Evolutionary conservation across 2,113 vertebrate species (phyloP).

Genomic region (Anarhynchus alexandrinus): DNA sequence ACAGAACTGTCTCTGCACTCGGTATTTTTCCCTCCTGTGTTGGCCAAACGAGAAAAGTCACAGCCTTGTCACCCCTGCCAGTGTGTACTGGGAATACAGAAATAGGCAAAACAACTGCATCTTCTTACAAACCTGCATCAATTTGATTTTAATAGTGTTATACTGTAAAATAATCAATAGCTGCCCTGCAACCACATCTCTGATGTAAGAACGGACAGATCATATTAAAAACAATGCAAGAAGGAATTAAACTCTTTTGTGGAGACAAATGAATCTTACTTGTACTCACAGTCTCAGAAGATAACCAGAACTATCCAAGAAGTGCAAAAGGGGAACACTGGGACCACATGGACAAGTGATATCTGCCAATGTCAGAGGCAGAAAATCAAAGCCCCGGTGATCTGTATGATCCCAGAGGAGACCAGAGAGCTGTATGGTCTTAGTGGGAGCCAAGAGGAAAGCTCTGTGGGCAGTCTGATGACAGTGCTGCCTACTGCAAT

Average conservation of each 20-base stretch:
- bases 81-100: neutral
- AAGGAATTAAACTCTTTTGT: neutral
- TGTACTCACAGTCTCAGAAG: neutral
- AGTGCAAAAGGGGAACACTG: neutral
- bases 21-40: neutral
- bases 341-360: neutral
- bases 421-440: neutral
- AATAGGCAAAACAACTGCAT: neutral
- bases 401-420: neutral
- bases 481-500: accelerated
- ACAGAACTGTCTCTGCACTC: neutral
- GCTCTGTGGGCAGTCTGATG: neutral
- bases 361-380: neutral
- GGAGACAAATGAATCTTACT: neutral
- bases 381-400: neutral
- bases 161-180: neutral
- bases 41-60: neutral
- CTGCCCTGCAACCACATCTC: neutral
- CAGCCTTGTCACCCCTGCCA: neutral
- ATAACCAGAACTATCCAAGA: neutral
- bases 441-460: neutral
- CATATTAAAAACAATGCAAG: neutral
- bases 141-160: neutral
- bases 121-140: neutral
- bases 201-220: neutral